A percentile compares a stretch with the other conserved stretches of the same genome.
Conservation (phyloP, 2,113 vertebrate genomes). For the Zeus faber region DNA sequence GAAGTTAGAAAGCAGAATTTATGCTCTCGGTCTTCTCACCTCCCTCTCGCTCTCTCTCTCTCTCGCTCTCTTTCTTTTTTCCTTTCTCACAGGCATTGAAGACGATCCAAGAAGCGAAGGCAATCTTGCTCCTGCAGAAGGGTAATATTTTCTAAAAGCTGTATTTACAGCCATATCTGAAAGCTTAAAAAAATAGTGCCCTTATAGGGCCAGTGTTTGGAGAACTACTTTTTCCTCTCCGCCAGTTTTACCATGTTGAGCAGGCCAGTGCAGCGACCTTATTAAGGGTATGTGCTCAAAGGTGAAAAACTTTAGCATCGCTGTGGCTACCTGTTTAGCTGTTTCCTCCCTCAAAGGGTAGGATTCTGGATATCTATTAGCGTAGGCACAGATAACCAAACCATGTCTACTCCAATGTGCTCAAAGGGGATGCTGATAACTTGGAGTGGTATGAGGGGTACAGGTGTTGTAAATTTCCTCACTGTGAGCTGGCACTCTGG, state of each 20-base stretch:
- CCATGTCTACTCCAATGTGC: background rate
- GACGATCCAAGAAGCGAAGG: background rate
- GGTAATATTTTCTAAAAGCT: background rate
- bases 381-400: too few relatives aligned
- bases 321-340: too few relatives aligned
- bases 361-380: too few relatives aligned
- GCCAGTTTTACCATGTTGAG: background rate
- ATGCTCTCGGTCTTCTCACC: too few relatives aligned
- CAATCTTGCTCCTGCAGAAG: background rate
- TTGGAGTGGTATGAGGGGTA: background rate
- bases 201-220: background rate
- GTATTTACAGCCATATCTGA: too few relatives aligned
- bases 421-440: background rate
- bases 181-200: background rate
- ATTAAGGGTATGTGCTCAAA: too few relatives aligned
- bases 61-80: background rate
- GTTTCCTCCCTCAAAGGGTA: too few relatives aligned
- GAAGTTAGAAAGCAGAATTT: too few relatives aligned
- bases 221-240: background rate
- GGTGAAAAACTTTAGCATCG: too few relatives aligned
- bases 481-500: background rate
- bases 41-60: background rate
- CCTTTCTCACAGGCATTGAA: background rate
- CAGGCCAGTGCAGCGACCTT: too few relatives aligned
- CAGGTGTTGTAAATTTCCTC: background rate